Evolutionary conservation across 2,797 vertebrate species (phyloP), one percentile per base, ranked within the genome.

Genomic region (Hoplostethus atlanticus): DNA sequence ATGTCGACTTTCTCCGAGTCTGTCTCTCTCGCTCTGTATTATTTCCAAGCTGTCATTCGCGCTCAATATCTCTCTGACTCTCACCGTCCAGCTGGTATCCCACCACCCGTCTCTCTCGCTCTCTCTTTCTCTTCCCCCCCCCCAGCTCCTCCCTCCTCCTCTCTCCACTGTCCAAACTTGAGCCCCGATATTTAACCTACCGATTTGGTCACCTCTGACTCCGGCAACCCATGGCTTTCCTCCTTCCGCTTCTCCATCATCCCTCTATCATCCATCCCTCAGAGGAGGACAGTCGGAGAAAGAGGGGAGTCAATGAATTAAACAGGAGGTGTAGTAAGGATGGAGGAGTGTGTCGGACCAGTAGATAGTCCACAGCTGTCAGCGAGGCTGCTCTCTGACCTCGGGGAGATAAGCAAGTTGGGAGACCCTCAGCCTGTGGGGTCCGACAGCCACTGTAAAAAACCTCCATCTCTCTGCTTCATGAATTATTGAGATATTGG

Each of bases 401-500:
- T 80, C 65, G 6, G 77, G 76, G 78, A 87, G 90, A 93, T 89
- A 91, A 86, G 86, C 88, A 91, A 87, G 91, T 90, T 90, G 77
- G 84, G 79, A 92, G 88, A 91, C 89, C 90, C 85, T 86, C 84
- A 81, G 91, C 85, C 83, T 84, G 85, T 86, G 87, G 87, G 90
- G 89, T 88, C 90, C 82, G 80, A 83, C 84, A 86, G 76, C 73
- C 75, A 76, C 77, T 76, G 80, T 82, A 64, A 68, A 77, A 85
- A 76, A 71, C 36, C 75, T 86, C 88, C 87, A 90, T 94, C 90
- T 92, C 87, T 91, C 88, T 69, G 34, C 77, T 91, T 94, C 91
- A 95, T 96, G 95, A 96, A 96, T 96, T 96, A 96, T 95, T 96
- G 94, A 95, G 91, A 92, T 94, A 92, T 95, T 96, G 95, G 94